Percentiles rank a stretch among this genome's conserved stretches.
These are phyloP conservation scores for Bombus consobrinus DNA, from an alignment of 1,140 invertebrate genomes.

Conservation along the genomic window DNA sequence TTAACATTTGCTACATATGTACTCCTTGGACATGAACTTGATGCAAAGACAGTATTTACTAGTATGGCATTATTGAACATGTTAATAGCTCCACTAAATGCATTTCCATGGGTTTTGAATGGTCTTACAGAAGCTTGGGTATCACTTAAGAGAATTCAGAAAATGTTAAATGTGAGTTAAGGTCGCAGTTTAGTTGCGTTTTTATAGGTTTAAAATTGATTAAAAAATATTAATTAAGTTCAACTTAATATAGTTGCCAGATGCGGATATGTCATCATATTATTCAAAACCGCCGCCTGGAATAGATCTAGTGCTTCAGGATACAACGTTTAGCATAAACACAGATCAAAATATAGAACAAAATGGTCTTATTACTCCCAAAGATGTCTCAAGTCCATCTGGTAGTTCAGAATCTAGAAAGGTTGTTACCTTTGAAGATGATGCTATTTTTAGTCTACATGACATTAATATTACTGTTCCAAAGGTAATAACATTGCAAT, in stretches of 20 bases:
- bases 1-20: conserved; percentile 95
- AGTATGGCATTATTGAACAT: conserved; percentile 97
- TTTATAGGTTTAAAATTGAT: not conserved
- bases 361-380: conserved; percentile 17
- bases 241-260: conserved; percentile 83
- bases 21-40: conserved; percentile 91
- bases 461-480: conserved; percentile 85
- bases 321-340: conserved; percentile 79
- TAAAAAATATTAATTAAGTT: conserved; percentile 43
- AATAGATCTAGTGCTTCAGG: conserved; percentile 80
- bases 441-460: conserved; percentile 80
- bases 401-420: conserved; percentile 63
- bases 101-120: conserved; percentile 99
- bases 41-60: conserved; percentile 96
- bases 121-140: conserved; percentile 97
- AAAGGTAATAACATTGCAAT: conserved; percentile 76
- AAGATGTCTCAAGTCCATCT: conserved; percentile 53
- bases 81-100: conserved; percentile 97
- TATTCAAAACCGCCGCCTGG: conserved; percentile 77
- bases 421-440: conserved; percentile 68
- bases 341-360: conserved; percentile 18
- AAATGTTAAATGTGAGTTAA: conserved; percentile 86
- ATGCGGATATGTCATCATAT: conserved; percentile 84
- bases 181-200: not conserved
- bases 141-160: conserved; percentile 92